These are phyloP conservation scores for Protobothrops mucrosquamatus DNA, from an alignment of 2,113 vertebrate genomes.

Conservation along the genomic window DNA sequence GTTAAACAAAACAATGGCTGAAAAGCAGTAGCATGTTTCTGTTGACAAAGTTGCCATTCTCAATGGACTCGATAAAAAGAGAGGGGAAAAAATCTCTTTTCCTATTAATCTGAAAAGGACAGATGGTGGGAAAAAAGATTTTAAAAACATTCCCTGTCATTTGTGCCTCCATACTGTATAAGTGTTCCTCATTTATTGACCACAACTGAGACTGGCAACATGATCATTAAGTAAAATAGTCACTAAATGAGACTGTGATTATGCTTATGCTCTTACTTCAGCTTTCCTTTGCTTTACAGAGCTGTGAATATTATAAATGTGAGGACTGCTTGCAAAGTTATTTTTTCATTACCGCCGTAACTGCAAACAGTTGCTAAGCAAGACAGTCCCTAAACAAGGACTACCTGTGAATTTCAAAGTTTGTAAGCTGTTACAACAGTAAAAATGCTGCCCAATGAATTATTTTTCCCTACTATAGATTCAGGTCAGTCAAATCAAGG, in stretches of 20 bases:
- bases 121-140: background rate
- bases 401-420: background rate
- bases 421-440: background rate
- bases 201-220: background rate
- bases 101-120: background rate
- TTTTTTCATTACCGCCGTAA: background rate
- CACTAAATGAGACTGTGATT: background rate
- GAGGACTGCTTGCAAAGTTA: background rate
- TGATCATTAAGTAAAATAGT: background rate
- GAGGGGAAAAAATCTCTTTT: background rate
- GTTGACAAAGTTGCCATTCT: background rate
- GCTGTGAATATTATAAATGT: background rate
- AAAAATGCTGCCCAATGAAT: background rate
- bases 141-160: background rate
- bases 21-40: background rate
- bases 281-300: background rate
- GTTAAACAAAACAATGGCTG: background rate
- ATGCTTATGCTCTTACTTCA: background rate
- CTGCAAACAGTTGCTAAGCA: background rate
- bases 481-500: background rate
- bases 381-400: background rate
- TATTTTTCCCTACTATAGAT: background rate
- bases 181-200: background rate
- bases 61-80: background rate
- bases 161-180: background rate